Conservation (phyloP, 1,140 invertebrate species). For the Lordiphosa clarofinis region DNA sequence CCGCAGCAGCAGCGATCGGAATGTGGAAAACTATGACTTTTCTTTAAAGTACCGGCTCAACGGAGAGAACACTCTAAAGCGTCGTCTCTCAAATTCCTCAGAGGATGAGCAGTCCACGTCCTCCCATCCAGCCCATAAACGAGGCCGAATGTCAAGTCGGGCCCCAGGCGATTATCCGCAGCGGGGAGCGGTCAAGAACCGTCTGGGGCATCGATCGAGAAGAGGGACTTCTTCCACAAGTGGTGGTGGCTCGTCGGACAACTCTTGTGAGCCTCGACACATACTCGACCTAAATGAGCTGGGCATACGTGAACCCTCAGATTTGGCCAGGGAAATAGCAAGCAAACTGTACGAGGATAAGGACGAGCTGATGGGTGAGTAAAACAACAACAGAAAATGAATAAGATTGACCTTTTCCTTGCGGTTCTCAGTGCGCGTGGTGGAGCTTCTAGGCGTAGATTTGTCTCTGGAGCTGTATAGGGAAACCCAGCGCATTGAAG, state of each 20-base stretch:
- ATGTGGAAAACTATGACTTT: conserved; percentile 84
- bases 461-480: conserved; percentile 88
- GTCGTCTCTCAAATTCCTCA: conserved; percentile 66
- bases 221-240: conserved; percentile 63
- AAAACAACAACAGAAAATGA: background rate
- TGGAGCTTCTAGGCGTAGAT: conserved; percentile 86
- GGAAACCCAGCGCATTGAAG: conserved; percentile 89
- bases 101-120: conserved; percentile 44
- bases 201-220: conserved; percentile 42
- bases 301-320: conserved; percentile 80
- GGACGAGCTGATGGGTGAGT: conserved; percentile 85
- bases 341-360: conserved; percentile 86
- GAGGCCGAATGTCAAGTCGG: conserved; percentile 44
- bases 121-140: conserved; percentile 57
- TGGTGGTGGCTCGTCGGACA: conserved; percentile 54
- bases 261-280: conserved; percentile 56
- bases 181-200: conserved; percentile 36
- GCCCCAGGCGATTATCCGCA: conserved; percentile 18
- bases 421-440: conserved; percentile 83
- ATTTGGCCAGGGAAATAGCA: conserved; percentile 85
- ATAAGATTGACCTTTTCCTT: conserved; percentile 14
- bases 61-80: conserved; percentile 72
- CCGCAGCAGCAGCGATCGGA: conserved; percentile 81
- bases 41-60: conserved; percentile 61
- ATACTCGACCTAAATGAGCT: conserved; percentile 80